Conservation (phyloP, 2,797 vertebrate genomes). For the Cephalopachus bancanus region DNA sequence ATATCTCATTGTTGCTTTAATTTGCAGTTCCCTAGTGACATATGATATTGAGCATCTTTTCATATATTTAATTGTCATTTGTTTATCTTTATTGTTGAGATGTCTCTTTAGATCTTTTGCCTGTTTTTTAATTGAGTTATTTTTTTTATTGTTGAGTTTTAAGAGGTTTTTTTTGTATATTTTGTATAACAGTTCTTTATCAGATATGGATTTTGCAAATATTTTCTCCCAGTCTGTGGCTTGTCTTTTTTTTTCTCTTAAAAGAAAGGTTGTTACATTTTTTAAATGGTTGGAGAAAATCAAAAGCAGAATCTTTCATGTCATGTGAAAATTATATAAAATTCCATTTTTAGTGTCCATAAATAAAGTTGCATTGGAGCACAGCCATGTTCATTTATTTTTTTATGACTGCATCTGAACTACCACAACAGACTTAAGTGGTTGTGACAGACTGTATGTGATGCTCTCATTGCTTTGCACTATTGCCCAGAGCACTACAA, state of each 20-base stretch:
- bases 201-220: background rate
- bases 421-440: background rate
- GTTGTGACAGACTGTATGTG: background rate
- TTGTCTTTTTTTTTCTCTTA: slow-evolving; percentile 4
- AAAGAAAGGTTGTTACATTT: background rate
- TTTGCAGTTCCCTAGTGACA: background rate
- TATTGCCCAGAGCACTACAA: background rate
- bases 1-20: background rate
- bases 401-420: slow-evolving; percentile 6
- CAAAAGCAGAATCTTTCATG: background rate
- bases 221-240: background rate
- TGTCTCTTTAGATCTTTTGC: background rate
- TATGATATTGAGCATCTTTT: background rate
- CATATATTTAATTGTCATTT: background rate
- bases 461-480: background rate
- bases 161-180: background rate
- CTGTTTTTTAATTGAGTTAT: background rate
- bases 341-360: background rate
- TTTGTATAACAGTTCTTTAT: slow-evolving; percentile 15
- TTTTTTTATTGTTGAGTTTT: background rate
- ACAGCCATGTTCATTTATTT: background rate
- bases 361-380: background rate
- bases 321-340: background rate
- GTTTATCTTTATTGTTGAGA: background rate
- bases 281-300: background rate